phyloP scores from a whole-genome alignment of 2,113 vertebrate species.

The Lophius piscatorius region DNA sequence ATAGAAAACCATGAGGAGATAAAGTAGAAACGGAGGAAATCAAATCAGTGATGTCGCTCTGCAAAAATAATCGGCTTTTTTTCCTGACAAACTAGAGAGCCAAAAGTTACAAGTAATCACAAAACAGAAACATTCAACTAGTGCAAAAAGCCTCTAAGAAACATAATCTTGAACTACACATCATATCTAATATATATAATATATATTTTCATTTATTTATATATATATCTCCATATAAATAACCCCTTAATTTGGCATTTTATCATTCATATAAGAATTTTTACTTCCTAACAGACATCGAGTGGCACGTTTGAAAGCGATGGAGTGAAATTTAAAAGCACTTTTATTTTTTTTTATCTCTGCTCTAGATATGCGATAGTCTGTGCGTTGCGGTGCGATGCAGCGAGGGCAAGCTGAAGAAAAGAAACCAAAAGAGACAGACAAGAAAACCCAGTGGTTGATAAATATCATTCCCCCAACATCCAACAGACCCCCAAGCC shows the following conservation, averaged over 20 bases:
- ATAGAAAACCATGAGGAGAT: slow-evolving; percentile 73
- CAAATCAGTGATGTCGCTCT: slow-evolving; percentile 73
- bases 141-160: slow-evolving; percentile 85
- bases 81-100: slow-evolving; percentile 75
- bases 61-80: slow-evolving; percentile 80
- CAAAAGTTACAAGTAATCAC: slow-evolving; percentile 75
- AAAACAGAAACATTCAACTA: slow-evolving; percentile 81
- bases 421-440: slow-evolving; percentile 28
- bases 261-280: slow-evolving; percentile 81
- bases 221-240: slow-evolving; percentile 82
- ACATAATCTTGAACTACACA: slow-evolving; percentile 78
- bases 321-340: slow-evolving; percentile 78
- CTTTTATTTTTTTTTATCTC: slow-evolving; percentile 77
- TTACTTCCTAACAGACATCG: slow-evolving; percentile 80
- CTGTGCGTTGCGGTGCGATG: slow-evolving; percentile 62
- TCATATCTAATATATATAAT: slow-evolving; percentile 80
- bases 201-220: slow-evolving; percentile 74
- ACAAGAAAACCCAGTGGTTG: slow-evolving; percentile 52
- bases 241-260: slow-evolving; percentile 84
- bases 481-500: slow-evolving; percentile 65
- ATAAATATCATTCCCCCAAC: slow-evolving; percentile 49
- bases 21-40: slow-evolving; percentile 71
- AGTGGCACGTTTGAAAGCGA: slow-evolving; percentile 83
- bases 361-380: slow-evolving; percentile 78
- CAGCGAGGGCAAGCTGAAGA: slow-evolving; percentile 43